These are phyloP conservation scores for Charina bottae DNA, from an alignment of 2,113 vertebrate genomes.

Conservation along the genomic window DNA sequence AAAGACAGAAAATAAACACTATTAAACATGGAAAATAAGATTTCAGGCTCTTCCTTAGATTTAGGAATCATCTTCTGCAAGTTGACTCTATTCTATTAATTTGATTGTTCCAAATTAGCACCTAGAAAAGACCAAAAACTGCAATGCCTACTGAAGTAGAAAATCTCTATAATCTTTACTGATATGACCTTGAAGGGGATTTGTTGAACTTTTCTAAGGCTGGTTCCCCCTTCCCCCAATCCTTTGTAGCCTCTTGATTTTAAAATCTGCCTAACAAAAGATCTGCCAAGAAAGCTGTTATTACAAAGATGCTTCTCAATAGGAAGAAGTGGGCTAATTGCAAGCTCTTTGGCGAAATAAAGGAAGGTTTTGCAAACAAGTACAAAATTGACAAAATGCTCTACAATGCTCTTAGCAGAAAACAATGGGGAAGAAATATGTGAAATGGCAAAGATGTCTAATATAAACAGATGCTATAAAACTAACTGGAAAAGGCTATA, in stretches of 20 bases:
- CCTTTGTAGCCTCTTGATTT: constrained; percentile 77
- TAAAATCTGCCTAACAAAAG: constrained; percentile 80
- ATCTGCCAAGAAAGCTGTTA: constrained; percentile 77
- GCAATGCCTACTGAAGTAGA: constrained; percentile 54
- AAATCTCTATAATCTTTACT: constrained; percentile 67
- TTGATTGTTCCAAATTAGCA: constrained; percentile 34
- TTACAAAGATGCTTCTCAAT: constrained; percentile 77
- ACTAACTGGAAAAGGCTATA: constrained; percentile 63
- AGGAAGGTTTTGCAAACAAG: constrained; percentile 77
- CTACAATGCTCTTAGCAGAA: constrained; percentile 64
- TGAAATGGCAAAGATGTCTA: constrained; percentile 74
- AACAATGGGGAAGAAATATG: constrained; percentile 65
- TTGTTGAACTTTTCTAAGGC: constrained; percentile 75
- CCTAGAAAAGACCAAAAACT: constrained; percentile 54
- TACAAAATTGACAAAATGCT: constrained; percentile 74
- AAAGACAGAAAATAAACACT: constrained; percentile 63
- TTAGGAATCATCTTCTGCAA: constrained; percentile 40
- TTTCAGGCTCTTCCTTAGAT: constrained; percentile 43
- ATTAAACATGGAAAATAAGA: constrained; percentile 46
- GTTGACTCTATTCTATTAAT: constrained; percentile 49
- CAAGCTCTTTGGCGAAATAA: constrained; percentile 78
- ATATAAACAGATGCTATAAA: constrained; percentile 70
- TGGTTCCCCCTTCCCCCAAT: constrained; percentile 61
- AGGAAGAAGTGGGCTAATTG: constrained; percentile 80
- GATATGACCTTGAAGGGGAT: constrained; percentile 78